Evolutionary conservation across 2,113 vertebrate genomes (phyloP).

Genomic region (Riparia riparia): DNA sequence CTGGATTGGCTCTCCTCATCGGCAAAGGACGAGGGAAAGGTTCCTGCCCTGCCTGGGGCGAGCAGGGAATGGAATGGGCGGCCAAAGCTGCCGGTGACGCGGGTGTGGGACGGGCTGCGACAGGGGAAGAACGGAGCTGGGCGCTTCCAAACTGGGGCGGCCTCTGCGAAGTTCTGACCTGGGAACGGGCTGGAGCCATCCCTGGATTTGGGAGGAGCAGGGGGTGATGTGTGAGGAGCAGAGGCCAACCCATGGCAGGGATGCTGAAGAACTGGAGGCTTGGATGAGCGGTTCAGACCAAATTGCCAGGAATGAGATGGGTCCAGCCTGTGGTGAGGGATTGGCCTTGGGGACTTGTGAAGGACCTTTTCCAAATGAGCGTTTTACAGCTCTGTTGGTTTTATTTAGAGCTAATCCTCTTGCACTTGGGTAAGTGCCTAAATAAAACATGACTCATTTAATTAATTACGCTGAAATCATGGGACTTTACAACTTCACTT

Average conservation of each 20-base stretch:
- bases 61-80: neutral
- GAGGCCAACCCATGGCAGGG: neutral
- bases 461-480: neutral
- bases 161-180: neutral
- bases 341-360: neutral
- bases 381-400: neutral
- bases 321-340: neutral
- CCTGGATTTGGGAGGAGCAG: neutral
- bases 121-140: accelerated
- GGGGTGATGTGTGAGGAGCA: neutral
- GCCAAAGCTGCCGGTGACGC: accelerated
- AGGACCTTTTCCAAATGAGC: neutral
- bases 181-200: neutral
- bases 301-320: accelerated
- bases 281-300: accelerated
- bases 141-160: accelerated
- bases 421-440: neutral
- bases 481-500: neutral
- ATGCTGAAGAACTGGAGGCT: neutral
- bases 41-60: neutral
- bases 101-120: neutral
- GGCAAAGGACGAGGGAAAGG: neutral
- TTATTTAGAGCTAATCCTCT: neutral
- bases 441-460: slow-evolving; percentile 1
- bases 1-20: neutral